A percentile compares a stretch with the other conserved stretches of the same genome.
phyloP scores from a whole-genome alignment of 2,888 invertebrate species.

The Poecilus cupreus region DNA sequence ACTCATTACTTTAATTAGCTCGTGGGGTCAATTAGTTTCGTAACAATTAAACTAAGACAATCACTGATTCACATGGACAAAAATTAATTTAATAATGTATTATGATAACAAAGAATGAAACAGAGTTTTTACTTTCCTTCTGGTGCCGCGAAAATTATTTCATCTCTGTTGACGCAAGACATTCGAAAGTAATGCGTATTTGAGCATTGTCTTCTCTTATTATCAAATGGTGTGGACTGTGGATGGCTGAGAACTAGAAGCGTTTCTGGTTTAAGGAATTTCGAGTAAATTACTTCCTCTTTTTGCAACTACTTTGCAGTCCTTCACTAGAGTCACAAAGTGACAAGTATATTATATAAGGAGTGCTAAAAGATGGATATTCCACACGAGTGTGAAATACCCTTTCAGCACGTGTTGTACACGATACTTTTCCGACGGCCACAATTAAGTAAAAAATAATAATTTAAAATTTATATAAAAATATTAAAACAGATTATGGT shows the following conservation, averaged over 20 bases:
- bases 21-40: conserved; percentile 33
- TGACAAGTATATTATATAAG: no score
- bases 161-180: conserved; percentile 37
- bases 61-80: conserved; percentile 20
- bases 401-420: no score
- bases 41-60: conserved; percentile 39
- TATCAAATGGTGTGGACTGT: conserved; percentile 25
- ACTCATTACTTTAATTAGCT: conserved; percentile 27
- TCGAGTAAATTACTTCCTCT: conserved; percentile 22
- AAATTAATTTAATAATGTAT: conserved; percentile 42
- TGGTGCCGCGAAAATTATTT: conserved; percentile 43
- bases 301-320: no score
- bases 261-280: background rate
- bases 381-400: no score
- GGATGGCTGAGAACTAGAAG: conserved; percentile 18
- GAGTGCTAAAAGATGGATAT: no score
- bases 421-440: no score
- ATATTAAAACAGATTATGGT: no score
- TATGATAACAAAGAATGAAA: conserved; percentile 33
- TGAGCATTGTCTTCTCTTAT: conserved; percentile 23
- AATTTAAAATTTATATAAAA: no score
- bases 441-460: no score
- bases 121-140: conserved; percentile 27
- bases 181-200: conserved; percentile 40
- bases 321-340: no score